These are phyloP conservation scores for Montipora foliosa DNA, from an alignment of 64 coral and sea anemone species.

Conservation along the genomic window DNA sequence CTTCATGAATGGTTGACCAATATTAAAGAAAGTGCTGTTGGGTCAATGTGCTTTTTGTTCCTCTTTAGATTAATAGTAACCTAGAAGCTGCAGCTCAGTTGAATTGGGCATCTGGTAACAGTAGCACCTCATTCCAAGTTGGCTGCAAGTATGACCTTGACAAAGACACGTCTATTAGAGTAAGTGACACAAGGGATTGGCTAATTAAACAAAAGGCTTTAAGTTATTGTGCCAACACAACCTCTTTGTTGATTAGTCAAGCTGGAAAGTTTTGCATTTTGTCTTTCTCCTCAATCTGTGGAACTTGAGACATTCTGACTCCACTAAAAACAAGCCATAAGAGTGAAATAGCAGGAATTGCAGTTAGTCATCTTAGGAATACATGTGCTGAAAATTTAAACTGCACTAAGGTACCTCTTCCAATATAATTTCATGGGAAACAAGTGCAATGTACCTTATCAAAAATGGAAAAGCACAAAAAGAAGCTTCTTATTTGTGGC, in stretches of 20 bases:
- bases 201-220: too few species aligned
- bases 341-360: too few species aligned
- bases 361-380: background rate
- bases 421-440: background rate
- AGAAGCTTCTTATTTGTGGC: background rate
- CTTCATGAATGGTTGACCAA: too few species aligned
- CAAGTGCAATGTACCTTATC: background rate
- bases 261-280: too few species aligned
- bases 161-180: slow-evolving; percentile 85
- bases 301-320: too few species aligned
- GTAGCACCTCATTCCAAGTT: slow-evolving; percentile 94
- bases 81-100: slow-evolving; percentile 91
- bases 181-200: slow-evolving; percentile 1
- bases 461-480: background rate
- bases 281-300: too few species aligned
- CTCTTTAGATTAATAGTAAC: slow-evolving; percentile 83
- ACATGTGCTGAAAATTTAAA: too few species aligned
- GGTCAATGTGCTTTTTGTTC: background rate
- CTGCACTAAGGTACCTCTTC: background rate
- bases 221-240: too few species aligned
- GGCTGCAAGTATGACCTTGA: slow-evolving; percentile 98
- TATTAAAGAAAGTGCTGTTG: too few species aligned
- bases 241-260: too few species aligned
- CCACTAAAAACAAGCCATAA: too few species aligned
- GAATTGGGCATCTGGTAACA: slow-evolving; percentile 96